phyloP scores from a whole-genome alignment of 2,888 invertebrate genomes.

The Neocrepidodera transversa region DNA sequence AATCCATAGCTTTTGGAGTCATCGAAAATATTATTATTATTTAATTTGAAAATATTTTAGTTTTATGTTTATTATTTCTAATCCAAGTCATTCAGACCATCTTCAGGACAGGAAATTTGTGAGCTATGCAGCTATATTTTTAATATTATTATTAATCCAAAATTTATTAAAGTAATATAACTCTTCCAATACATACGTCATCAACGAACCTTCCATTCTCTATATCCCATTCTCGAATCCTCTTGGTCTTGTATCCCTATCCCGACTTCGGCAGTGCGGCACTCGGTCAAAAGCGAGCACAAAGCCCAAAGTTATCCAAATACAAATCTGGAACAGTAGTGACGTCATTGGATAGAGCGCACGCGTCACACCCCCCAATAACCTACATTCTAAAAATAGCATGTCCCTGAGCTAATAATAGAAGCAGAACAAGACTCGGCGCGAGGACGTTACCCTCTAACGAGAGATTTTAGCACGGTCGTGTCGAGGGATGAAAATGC shows the following conservation, averaged over 20 bases:
- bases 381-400: constrained; percentile 62
- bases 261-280: constrained; percentile 40
- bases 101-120: too few species aligned
- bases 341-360: constrained; percentile 60
- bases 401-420: constrained; percentile 62
- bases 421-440: constrained; percentile 55
- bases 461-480: not conserved
- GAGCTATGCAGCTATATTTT: too few species aligned
- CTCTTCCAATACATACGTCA: constrained; percentile 1
- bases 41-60: too few species aligned
- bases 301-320: constrained; percentile 35
- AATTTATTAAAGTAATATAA: too few species aligned
- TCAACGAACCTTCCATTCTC: not conserved
- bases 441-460: constrained; percentile 40
- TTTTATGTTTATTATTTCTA: too few species aligned
- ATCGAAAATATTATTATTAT: too few species aligned
- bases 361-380: constrained; percentile 54
- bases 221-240: not conserved
- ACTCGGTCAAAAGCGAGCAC: constrained; percentile 32
- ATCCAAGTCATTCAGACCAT: too few species aligned
- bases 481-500: not conserved
- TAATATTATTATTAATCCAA: too few species aligned
- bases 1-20: too few species aligned
- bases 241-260: not conserved
- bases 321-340: constrained; percentile 55